Conservation (phyloP, 2,888 invertebrate species). For the Orchestes rusci region DNA sequence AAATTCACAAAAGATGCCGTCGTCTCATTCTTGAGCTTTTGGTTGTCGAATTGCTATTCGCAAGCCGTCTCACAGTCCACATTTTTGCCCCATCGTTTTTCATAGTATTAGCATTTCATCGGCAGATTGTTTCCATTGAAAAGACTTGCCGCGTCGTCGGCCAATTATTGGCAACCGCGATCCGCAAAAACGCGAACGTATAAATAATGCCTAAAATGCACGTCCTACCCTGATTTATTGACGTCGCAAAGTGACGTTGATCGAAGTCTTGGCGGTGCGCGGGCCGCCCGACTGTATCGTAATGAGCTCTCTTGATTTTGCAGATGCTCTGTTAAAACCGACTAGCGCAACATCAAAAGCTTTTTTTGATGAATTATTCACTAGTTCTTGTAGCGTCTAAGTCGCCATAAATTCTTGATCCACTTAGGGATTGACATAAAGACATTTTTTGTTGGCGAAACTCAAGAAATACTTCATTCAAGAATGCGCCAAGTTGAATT, state of each 20-base stretch:
- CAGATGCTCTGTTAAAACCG: no score
- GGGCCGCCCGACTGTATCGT: constrained; percentile 16
- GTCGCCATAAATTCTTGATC: no score
- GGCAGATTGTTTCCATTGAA: constrained; percentile 23
- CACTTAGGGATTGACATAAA: no score
- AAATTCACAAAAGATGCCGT: constrained; percentile 7
- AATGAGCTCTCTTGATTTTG: no score
- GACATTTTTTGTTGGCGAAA: no score
- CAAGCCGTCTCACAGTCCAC: constrained; percentile 13
- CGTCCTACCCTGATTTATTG: constrained; percentile 39
- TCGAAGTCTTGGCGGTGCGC: constrained; percentile 40
- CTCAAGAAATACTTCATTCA: no score
- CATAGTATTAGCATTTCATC: constrained; percentile 20
- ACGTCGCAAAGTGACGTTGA: constrained; percentile 41
- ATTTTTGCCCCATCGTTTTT: constrained; percentile 20
- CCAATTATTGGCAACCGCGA: constrained; percentile 21
- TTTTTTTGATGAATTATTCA: no score
- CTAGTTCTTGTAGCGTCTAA: no score
- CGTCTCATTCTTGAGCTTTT: constrained; percentile 15
- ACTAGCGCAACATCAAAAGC: no score
- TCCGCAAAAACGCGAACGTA: constrained; percentile 14
- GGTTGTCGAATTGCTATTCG: constrained; percentile 22
- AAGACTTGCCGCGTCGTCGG: constrained; percentile 16
- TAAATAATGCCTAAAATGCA: constrained; percentile 23
- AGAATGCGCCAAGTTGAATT: no score